These are phyloP conservation scores for Salvator merianae DNA, from an alignment of 2,113 vertebrate species.

Conservation along the genomic window DNA sequence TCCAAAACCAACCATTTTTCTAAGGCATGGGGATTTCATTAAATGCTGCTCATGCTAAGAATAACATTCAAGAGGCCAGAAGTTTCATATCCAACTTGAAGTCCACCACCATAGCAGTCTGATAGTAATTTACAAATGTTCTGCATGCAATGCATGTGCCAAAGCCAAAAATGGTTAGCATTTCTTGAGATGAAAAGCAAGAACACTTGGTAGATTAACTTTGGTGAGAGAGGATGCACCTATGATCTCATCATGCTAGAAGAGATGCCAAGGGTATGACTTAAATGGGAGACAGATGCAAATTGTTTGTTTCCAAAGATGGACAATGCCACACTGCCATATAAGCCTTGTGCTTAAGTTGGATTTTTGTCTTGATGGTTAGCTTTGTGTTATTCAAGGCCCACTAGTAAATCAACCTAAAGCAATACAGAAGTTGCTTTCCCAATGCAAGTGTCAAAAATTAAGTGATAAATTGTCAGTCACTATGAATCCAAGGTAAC, in stretches of 20 bases:
- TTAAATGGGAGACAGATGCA: neutral
- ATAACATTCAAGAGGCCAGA: neutral
- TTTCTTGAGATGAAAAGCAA: neutral
- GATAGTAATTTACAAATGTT: neutral
- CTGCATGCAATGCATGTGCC: neutral
- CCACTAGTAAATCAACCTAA: neutral
- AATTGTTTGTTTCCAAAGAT: neutral
- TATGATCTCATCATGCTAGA: neutral
- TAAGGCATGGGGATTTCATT: neutral
- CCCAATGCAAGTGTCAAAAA: slow-evolving; percentile 2
- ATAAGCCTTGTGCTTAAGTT: neutral
- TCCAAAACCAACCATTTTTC: neutral
- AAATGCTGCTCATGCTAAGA: neutral
- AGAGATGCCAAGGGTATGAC: neutral
- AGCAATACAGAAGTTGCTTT: neutral
- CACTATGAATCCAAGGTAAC: slow-evolving; percentile 1
- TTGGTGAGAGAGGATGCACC: neutral
- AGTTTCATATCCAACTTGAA: neutral
- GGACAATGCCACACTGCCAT: neutral
- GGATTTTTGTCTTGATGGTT: neutral
- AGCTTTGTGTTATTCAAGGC: neutral
- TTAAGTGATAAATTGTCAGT: neutral
- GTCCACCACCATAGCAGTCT: neutral
- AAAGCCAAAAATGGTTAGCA: neutral
- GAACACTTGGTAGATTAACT: neutral